These are phyloP conservation scores for Myotis findleyi DNA, from an alignment of 2,797 vertebrate species.

Conservation along the genomic window DNA sequence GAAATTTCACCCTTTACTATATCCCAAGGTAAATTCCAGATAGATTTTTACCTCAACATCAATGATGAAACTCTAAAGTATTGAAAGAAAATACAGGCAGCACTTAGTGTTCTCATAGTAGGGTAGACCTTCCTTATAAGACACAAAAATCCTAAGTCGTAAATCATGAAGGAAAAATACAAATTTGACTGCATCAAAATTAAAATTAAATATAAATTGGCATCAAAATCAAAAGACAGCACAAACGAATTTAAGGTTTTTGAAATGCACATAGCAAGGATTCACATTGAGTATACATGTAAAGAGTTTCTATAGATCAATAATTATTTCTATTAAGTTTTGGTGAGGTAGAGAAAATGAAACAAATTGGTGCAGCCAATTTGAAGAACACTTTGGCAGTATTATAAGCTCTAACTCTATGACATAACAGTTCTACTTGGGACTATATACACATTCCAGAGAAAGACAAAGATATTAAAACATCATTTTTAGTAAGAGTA, in stretches of 20 bases:
- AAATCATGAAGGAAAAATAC: constrained; percentile 16
- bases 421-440: neutral
- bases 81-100: neutral
- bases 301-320: neutral
- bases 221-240: neutral
- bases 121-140: neutral
- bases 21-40: neutral
- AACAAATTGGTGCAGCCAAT: neutral
- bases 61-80: neutral
- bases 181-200: neutral
- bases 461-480: neutral
- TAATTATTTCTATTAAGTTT: neutral
- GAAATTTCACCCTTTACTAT: neutral
- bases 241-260: neutral
- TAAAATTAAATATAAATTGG: neutral
- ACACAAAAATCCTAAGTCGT: neutral
- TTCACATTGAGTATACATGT: neutral
- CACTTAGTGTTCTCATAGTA: neutral
- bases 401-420: neutral
- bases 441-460: neutral
- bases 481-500: neutral
- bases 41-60: neutral
- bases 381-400: neutral
- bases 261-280: neutral
- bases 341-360: neutral